A percentile compares a stretch with the other conserved stretches of the same genome.
Conservation (phyloP, 1,140 invertebrate species). For the Trachymyrmex cornetzi region DNA sequence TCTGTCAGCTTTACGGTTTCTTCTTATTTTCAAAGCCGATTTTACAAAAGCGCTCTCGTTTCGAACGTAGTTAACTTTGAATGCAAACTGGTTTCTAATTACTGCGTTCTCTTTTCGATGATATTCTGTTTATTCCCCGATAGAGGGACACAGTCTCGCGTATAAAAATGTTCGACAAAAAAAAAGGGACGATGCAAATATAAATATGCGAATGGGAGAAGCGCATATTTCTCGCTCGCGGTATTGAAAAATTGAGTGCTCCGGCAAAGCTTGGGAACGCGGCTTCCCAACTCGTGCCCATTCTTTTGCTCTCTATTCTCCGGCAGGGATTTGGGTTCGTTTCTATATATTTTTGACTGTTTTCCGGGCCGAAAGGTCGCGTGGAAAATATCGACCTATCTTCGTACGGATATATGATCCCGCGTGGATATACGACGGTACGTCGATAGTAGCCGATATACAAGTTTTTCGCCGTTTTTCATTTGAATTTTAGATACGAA, state of each 20-base stretch:
- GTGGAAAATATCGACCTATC: conserved; percentile 52
- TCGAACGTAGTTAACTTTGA: conserved; percentile 24
- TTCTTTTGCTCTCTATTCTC: conserved; percentile 22
- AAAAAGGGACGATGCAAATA: conserved; percentile 42
- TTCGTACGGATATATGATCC: neutral
- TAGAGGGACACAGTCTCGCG: conserved; percentile 24
- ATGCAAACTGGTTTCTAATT: conserved; percentile 41
- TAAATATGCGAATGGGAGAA: conserved; percentile 56
- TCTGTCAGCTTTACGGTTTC: conserved; percentile 14
- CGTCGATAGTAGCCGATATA: neutral
- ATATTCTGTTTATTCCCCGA: conserved; percentile 55
- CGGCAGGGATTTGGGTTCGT: conserved; percentile 26
- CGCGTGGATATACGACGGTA: neutral
- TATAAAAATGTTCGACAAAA: conserved; percentile 56
- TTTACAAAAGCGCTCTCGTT: conserved; percentile 46
- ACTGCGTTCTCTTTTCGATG: conserved; percentile 5
- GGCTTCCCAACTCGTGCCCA: conserved; percentile 19
- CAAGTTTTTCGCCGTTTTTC: neutral
- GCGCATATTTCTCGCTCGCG: conserved; percentile 64
- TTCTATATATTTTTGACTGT: conserved; percentile 52
- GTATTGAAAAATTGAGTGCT: conserved; percentile 74
- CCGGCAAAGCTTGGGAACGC: conserved; percentile 62
- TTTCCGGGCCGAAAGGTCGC: conserved; percentile 31
- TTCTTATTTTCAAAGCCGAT: conserved; percentile 37
- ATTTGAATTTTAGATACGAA: neutral